Base-by-base conservation (phyloP, 2,888 invertebrate genomes). In the Lycocerus yunnanus region DNA sequence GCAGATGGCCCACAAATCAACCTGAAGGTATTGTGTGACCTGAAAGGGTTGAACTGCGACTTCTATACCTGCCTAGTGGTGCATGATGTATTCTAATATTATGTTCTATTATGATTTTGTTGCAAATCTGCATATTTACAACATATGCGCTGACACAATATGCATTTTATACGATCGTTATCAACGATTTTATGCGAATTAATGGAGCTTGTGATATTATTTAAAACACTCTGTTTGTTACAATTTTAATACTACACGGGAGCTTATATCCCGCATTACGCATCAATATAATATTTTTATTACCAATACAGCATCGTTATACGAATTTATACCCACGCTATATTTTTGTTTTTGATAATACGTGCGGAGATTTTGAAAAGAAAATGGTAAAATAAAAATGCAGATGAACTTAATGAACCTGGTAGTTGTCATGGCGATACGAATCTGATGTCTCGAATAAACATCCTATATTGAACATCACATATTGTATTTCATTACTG, bases 1-100 rank as follows among this genome's bases (percentile, higher is more conserved):
- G 85, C 85, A 85, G 85, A 85, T 85, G 85, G 85, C 83, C 84
- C 84, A 85, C 85, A 85, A 85, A 85, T 85, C 85, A 85, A 84
- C 80, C 79, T 80, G 76, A 77, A 78, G 79, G 85, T 82, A 85
- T 85, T 85, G 85, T 84, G 81, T 84, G 83, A 76, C 81, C 78
- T 74, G 77, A 81, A 84, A 83, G 85, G 85, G 84, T 84, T 83
- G 81, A 79, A 80, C 77, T 79, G 79, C 79, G 78, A 80, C 79
- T 80, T 78, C 78, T 82, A 81, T 86, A 85, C 85, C 85, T 86
- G 84, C 82, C 84, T 83, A 86, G 82, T 84, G 85, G 84, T 84
- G 85, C 86, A 85, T 86, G 85, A 84, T 82, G 80, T 82, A 84
- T 84, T 83, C 81, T 81, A 82, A 84, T 83, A 83, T n/a, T 82